Conservation (phyloP, 2,797 vertebrate genomes). For the Pelodytes ibericus region DNA sequence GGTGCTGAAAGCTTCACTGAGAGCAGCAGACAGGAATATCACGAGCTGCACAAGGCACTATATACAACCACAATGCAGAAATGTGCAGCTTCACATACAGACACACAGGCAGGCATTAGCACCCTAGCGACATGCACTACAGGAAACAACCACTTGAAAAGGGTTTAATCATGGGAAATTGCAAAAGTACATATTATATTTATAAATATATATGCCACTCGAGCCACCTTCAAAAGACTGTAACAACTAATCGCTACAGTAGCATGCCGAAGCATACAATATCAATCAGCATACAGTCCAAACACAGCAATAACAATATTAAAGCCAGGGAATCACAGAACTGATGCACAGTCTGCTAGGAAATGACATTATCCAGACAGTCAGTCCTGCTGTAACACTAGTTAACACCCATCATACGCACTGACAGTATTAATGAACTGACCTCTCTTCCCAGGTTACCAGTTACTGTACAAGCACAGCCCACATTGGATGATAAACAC, state of each 20-base stretch:
- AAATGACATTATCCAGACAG: neutral
- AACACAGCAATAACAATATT: neutral
- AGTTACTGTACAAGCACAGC: conserved; percentile 6
- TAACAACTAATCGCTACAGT: too few relatives aligned
- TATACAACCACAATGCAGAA: conserved; percentile 1
- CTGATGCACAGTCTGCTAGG: neutral
- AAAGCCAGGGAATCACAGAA: neutral
- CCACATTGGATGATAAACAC: neutral
- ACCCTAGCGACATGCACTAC: too few relatives aligned
- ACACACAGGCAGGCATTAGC: neutral
- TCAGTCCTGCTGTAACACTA: neutral
- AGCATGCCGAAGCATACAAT: too few relatives aligned
- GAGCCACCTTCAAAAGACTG: too few relatives aligned
- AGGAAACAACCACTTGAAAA: too few relatives aligned
- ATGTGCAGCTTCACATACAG: neutral
- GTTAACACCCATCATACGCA: neutral
- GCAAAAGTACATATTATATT: too few relatives aligned
- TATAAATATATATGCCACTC: too few relatives aligned
- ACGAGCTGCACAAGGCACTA: neutral
- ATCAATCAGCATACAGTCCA: too few relatives aligned
- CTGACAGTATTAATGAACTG: neutral
- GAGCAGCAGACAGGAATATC: neutral
- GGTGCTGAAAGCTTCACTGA: conserved; percentile 34
- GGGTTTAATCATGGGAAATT: too few relatives aligned
- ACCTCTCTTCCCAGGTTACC: conserved; percentile 18